These are phyloP conservation scores for Gavialis gangeticus DNA, from an alignment of 2,113 vertebrate genomes.

Conservation along the genomic window DNA sequence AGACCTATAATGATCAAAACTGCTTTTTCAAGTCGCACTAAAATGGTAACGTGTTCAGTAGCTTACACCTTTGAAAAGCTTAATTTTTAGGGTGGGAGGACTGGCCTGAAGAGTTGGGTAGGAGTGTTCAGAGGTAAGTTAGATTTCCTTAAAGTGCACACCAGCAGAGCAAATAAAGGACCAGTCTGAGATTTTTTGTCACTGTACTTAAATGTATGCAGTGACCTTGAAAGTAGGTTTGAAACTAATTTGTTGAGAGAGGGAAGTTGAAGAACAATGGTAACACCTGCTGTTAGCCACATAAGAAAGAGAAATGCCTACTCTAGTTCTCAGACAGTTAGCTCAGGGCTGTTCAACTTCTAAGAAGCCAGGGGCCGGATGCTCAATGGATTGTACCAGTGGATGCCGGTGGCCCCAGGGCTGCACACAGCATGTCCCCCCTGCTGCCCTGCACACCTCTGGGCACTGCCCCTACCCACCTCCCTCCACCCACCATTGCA, in stretches of 20 bases:
- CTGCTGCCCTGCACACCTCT: too few relatives aligned
- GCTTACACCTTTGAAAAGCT: neutral
- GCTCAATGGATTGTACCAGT: too few relatives aligned
- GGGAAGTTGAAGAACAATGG: neutral
- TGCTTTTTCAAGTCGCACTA: neutral
- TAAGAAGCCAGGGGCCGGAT: too few relatives aligned
- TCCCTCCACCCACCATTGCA: too few relatives aligned
- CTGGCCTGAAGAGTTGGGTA: neutral
- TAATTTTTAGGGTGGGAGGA: neutral
- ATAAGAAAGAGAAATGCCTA: neutral
- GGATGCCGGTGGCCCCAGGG: too few relatives aligned
- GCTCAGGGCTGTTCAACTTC: too few relatives aligned
- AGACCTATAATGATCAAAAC: rapidly evolving
- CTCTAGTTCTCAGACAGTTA: neutral
- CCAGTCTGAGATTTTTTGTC: neutral
- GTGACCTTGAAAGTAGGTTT: neutral
- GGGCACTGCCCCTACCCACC: too few relatives aligned
- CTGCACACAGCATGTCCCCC: too few relatives aligned
- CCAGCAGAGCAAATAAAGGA: neutral
- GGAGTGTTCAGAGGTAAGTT: neutral
- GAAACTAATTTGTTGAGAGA: neutral
- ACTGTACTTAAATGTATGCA: neutral
- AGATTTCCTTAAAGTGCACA: neutral
- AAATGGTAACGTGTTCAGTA: neutral
- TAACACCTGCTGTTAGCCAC: neutral